These are phyloP conservation scores for Myotis vivesi DNA, from an alignment of 2,797 vertebrate genomes.

Conservation along the genomic window DNA sequence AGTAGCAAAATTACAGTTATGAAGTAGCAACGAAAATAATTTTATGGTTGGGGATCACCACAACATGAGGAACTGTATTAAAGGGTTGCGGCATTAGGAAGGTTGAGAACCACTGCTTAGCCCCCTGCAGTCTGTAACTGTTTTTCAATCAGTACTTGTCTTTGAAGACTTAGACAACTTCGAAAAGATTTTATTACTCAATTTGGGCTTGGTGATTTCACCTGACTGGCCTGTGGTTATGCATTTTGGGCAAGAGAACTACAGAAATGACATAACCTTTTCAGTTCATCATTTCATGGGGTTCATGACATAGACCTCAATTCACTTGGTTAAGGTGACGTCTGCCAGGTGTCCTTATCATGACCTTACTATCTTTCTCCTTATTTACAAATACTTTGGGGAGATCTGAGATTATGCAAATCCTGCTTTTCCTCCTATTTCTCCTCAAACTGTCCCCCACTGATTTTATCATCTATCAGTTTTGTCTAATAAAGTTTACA, in stretches of 20 bases:
- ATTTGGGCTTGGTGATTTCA: neutral
- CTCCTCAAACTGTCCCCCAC: neutral
- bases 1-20: too few relatives aligned
- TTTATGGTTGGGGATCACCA: too few relatives aligned
- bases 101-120: too few relatives aligned
- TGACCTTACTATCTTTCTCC: neutral
- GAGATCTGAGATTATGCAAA: neutral
- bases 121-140: neutral
- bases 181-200: neutral
- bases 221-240: neutral
- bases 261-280: neutral
- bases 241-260: neutral
- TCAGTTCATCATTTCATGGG: neutral
- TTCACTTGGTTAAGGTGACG: neutral
- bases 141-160: neutral
- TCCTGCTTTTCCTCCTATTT: neutral
- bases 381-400: neutral
- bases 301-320: neutral
- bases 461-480: neutral
- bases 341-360: neutral
- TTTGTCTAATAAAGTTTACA: neutral
- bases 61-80: too few relatives aligned
- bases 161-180: neutral
- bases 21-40: too few relatives aligned
- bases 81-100: too few relatives aligned